These are phyloP conservation scores for Cyprinodon variegatus DNA, from an alignment of 2,113 vertebrate species.

Conservation along the genomic window DNA sequence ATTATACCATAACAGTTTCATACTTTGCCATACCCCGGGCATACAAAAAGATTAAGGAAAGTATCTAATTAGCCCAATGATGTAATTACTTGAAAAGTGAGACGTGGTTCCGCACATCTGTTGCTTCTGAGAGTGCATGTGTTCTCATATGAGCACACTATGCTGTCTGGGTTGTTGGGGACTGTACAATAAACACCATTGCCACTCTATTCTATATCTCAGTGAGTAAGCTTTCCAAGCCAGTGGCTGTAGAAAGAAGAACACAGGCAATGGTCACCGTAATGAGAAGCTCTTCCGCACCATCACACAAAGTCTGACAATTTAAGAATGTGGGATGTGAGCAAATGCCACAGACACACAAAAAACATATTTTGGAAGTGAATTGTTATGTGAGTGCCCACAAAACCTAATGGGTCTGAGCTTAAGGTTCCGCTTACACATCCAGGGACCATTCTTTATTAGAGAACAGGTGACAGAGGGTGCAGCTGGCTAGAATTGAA, in stretches of 20 bases:
- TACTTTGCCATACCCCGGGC: background rate
- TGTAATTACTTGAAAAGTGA: slow-evolving; percentile 54
- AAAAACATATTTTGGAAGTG: slow-evolving; percentile 45
- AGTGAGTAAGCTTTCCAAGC: slow-evolving; percentile 73
- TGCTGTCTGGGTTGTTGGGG: slow-evolving; percentile 36
- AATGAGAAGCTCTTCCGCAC: slow-evolving; percentile 72
- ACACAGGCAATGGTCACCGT: slow-evolving; percentile 69
- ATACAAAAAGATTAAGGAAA: slow-evolving; percentile 44
- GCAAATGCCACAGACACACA: slow-evolving; percentile 37
- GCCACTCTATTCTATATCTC: slow-evolving; percentile 54
- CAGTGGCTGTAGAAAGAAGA: slow-evolving; percentile 71
- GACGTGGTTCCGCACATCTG: slow-evolving; percentile 53
- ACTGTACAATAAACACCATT: slow-evolving; percentile 55
- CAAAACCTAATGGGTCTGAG: slow-evolving; percentile 21
- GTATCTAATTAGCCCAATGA: slow-evolving; percentile 49
- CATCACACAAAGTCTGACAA: slow-evolving; percentile 50
- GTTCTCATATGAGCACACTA: slow-evolving; percentile 51
- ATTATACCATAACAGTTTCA: slow-evolving; percentile 8
- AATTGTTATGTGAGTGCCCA: slow-evolving; percentile 18
- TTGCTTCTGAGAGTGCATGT: slow-evolving; percentile 23
- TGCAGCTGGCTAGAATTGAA: slow-evolving; percentile 67
- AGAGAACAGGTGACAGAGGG: slow-evolving; percentile 64
- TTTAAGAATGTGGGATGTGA: slow-evolving; percentile 70
- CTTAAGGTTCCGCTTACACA: slow-evolving; percentile 25
- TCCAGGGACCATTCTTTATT: slow-evolving; percentile 47